Evolutionary conservation across 2,797 vertebrate species (phyloP), one percentile per base, ranked within the genome.

Genomic region (Dicrostonyx torquatus): DNA sequence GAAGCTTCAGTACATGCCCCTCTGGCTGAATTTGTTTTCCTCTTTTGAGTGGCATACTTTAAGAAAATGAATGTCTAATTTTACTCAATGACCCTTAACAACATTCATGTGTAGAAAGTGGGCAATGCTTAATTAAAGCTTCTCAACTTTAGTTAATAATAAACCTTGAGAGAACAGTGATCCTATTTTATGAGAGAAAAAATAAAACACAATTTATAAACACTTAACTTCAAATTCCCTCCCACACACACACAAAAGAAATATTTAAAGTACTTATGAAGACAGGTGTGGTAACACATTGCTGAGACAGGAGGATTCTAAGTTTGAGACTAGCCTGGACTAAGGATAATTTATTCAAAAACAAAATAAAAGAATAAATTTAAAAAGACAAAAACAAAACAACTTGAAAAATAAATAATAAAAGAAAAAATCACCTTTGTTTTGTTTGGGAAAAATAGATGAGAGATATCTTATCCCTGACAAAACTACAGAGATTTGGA

Each of bases 351-450:
- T 26, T 58, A 37, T 48, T 88, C 40, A 88, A 50, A 40, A 55
- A 37, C 12, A 86, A 40, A 53, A 53, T 14, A 70, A 86, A 80
- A 22, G 20, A 58, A 58, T 58, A 58, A 8, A 88, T 58, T 58
- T 26, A 73, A 87, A 43, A 58, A 31, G n/a, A 53, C 24, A 76
- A 75, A 75, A 77, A 26, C 2, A 9, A 58, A 64, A 72, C 31
- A 92, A 90, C 87, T 89, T 95, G 94, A 80, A 17, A 90, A 80
- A 29, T 45, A 20, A 91, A 93, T 91, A 82, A 11, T 9, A 72
- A 90, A 95, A 95, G n/a, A 60, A 94, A 72, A 62, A 18, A 72
- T 20, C 73, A 1, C 1, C 6, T 34, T 93, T 45, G 11, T 75
- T 78, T 90, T 55, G 31, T 43, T 93, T 91, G 70, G 79, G 40